These are phyloP conservation scores for Steinernema carpocapsae DNA, from an alignment of 2,888 invertebrate species.

Conservation along the genomic window DNA sequence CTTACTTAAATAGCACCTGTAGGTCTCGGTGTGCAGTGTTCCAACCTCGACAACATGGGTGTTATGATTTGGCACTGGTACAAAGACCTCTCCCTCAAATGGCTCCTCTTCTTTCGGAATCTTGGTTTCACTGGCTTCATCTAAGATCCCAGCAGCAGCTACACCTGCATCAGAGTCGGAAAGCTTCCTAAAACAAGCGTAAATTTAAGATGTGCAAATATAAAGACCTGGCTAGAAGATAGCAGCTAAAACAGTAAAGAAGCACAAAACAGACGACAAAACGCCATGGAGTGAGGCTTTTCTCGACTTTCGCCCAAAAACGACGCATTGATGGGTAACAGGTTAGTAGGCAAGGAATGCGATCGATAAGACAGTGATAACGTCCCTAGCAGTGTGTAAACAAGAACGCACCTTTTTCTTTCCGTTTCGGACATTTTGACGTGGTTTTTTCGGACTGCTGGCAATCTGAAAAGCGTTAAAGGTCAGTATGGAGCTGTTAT, in stretches of 20 bases:
- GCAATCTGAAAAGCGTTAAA: too few species aligned
- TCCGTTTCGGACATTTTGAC: too few species aligned
- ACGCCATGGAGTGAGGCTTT: neutral
- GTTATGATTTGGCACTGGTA: neutral
- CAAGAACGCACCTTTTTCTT: too few species aligned
- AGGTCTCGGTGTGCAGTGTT: constrained; percentile 81
- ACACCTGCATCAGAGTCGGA: neutral
- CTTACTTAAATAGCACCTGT: constrained; percentile 87
- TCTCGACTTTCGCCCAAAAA: neutral
- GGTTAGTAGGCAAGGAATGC: too few species aligned
- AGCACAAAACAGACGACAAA: neutral
- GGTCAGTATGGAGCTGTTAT: too few species aligned
- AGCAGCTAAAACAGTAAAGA: neutral
- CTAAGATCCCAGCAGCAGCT: neutral
- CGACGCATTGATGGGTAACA: neutral
- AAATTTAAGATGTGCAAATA: neutral
- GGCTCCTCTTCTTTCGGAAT: neutral
- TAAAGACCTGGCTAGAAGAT: neutral
- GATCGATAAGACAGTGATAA: too few species aligned
- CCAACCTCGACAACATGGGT: constrained; percentile 74
- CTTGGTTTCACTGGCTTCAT: neutral
- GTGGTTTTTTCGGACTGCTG: too few species aligned
- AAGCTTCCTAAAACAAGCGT: neutral
- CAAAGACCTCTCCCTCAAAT: neutral
- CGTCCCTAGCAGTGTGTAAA: too few species aligned